These are phyloP conservation scores for Bucco capensis DNA, from an alignment of 2,113 vertebrate genomes.

Conservation along the genomic window DNA sequence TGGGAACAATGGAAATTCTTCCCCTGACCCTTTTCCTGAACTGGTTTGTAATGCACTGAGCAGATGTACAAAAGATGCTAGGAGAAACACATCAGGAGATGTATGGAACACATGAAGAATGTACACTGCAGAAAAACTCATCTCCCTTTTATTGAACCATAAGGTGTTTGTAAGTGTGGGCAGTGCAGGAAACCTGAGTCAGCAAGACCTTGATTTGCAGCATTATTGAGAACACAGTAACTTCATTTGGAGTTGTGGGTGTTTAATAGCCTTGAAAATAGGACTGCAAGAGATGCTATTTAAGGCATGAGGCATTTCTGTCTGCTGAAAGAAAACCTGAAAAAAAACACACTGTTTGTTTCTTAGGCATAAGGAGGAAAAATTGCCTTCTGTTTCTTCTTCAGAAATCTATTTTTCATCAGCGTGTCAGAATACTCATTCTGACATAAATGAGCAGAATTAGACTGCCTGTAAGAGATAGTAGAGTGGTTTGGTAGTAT, in stretches of 20 bases:
- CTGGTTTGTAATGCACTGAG: neutral
- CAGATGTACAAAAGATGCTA: neutral
- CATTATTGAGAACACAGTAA: neutral
- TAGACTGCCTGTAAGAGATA: neutral
- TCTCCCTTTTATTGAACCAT: neutral
- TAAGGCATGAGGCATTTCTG: neutral
- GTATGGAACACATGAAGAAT: neutral
- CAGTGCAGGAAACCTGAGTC: neutral
- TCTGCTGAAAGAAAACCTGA: neutral
- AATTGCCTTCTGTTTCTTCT: neutral
- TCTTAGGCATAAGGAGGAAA: neutral
- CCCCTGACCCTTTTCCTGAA: neutral
- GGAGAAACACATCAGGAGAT: neutral
- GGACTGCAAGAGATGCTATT: neutral
- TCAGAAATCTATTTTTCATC: neutral
- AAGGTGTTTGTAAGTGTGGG: neutral
- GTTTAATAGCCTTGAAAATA: neutral
- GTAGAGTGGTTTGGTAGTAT: neutral
- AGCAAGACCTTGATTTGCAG: neutral
- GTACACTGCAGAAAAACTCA: neutral
- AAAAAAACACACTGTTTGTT: neutral
- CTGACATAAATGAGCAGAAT: neutral
- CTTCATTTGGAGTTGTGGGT: neutral
- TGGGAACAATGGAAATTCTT: neutral
- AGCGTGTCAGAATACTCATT: neutral